Percentiles rank a stretch among this genome's conserved stretches.
Conservation (phyloP, 2,888 invertebrate species). For the Phanerotoma sp. region DNA sequence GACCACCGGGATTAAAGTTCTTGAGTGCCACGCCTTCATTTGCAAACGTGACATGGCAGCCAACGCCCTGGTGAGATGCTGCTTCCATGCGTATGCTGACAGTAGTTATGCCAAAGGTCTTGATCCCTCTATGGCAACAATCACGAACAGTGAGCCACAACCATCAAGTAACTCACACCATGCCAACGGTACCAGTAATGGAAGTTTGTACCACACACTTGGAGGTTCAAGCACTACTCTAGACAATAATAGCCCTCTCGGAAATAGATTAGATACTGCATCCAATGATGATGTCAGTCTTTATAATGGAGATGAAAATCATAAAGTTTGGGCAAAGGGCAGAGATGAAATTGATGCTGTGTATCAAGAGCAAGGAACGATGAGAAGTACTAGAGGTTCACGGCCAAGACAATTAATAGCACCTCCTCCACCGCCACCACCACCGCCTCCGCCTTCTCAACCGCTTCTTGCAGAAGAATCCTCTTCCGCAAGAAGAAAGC, state of each 20-base stretch:
- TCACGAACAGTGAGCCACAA: slow-evolving; percentile 42
- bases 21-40: slow-evolving; percentile 99
- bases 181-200: slow-evolving; percentile 42
- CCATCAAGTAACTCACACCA: slow-evolving; percentile 34
- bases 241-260: slow-evolving; percentile 56
- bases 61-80: slow-evolving; percentile 94
- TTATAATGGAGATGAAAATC: slow-evolving; percentile 90
- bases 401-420: slow-evolving; percentile 84
- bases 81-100: slow-evolving; percentile 97
- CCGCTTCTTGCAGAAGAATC: slow-evolving; percentile 48
- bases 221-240: slow-evolving; percentile 56
- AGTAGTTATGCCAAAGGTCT: slow-evolving; percentile 81
- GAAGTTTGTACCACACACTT: slow-evolving; percentile 54
- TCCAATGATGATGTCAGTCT: slow-evolving; percentile 77
- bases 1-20: slow-evolving; percentile 94
- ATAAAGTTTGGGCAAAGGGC: slow-evolving; percentile 89
- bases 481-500: slow-evolving; percentile 47
- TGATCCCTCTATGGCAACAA: slow-evolving; percentile 52
- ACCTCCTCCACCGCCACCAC: slow-evolving; percentile 75
- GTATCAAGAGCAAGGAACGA: slow-evolving; percentile 64
- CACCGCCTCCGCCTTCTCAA: slow-evolving; percentile 58
- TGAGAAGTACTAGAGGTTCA: slow-evolving; percentile 60
- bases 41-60: slow-evolving; percentile 96
- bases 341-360: slow-evolving; percentile 73
- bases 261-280: slow-evolving; percentile 52